A percentile compares a stretch with the other conserved stretches of the same genome.
These are phyloP conservation scores for Aplodontia rufa DNA, from an alignment of 2,113 vertebrate species.

Conservation along the genomic window DNA sequence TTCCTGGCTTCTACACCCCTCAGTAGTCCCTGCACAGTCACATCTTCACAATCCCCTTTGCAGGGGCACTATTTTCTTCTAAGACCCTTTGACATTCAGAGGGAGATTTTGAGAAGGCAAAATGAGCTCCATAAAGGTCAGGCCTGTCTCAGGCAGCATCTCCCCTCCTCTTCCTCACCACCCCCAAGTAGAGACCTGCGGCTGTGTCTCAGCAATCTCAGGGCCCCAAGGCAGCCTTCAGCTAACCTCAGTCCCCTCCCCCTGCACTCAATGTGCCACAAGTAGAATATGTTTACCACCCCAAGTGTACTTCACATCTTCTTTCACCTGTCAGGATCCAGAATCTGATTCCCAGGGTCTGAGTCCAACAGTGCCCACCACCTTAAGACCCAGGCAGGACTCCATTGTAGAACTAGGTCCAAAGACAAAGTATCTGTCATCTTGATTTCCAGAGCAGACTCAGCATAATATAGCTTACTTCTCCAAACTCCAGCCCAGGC, in stretches of 20 bases:
- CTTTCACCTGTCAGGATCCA: not conserved
- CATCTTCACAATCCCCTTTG: not conserved
- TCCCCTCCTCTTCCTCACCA: not conserved
- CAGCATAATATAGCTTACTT: rapidly evolving
- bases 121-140: not conserved
- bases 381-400: not conserved
- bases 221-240: rapidly evolving
- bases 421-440: not conserved
- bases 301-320: no score
- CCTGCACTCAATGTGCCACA: not conserved
- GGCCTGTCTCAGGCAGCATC: not conserved
- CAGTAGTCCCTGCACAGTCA: not conserved
- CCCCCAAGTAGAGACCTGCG: not conserved
- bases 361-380: not conserved
- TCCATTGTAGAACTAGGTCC: not conserved
- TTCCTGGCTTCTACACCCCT: not conserved
- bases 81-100: not conserved
- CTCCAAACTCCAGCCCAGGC: no score
- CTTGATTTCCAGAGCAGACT: not conserved
- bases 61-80: not conserved
- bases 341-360: not conserved
- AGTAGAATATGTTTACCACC: no score
- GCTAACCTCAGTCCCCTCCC: not conserved
- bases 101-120: not conserved
- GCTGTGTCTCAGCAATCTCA: not conserved